Conservation (phyloP, 2,797 vertebrate species). For the Yasuhikotakia modesta region DNA sequence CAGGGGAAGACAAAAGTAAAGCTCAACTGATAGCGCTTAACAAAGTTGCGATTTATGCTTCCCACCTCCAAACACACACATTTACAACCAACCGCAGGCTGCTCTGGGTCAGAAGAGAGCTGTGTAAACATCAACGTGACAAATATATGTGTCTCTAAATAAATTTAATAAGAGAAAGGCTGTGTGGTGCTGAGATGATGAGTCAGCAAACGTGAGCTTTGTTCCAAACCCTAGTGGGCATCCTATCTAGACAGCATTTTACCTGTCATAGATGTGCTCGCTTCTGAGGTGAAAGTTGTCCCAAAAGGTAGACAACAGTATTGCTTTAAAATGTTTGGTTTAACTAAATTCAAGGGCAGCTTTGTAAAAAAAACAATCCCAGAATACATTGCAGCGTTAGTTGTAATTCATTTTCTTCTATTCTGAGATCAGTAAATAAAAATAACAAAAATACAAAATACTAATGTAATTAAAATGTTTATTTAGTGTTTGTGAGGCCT, state of each 20-base stretch:
- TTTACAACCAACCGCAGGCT: constrained; percentile 8
- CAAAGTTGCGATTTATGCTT: constrained; percentile 71
- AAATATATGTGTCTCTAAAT: background rate
- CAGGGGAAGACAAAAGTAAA: constrained; percentile 57
- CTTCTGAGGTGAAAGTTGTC: no score
- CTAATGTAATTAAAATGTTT: no score
- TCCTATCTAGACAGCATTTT: background rate
- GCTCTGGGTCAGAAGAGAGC: constrained; percentile 43
- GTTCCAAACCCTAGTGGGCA: background rate
- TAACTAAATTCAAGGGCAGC: no score
- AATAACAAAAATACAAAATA: no score
- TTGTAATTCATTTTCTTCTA: no score
- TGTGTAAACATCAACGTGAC: constrained; percentile 33
- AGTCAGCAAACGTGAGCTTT: constrained; percentile 76
- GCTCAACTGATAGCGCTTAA: constrained; percentile 65
- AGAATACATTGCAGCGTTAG: background rate
- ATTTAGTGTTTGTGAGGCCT: no score
- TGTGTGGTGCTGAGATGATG: constrained; percentile 51
- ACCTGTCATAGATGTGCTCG: background rate
- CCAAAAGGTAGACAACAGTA: background rate
- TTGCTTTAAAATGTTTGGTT: no score
- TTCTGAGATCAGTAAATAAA: no score
- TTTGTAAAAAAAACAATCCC: background rate
- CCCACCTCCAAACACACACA: constrained; percentile 32
- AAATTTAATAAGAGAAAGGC: background rate